Percentiles rank a stretch among this genome's conserved stretches.
Evolutionary conservation across 1,140 invertebrate species (phyloP).

Genomic region (Metopolophium dirhodum): DNA sequence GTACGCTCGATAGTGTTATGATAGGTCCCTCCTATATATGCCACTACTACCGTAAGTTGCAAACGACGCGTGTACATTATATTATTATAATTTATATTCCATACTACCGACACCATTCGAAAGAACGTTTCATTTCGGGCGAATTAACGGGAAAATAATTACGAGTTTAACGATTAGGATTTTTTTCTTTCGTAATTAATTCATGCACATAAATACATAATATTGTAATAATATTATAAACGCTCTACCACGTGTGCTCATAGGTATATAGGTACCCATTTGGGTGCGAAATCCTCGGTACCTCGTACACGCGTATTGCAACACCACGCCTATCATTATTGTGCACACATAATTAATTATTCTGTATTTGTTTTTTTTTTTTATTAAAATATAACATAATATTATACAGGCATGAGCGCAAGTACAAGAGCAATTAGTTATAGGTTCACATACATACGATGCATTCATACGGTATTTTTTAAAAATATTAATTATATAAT

Average conservation of each 20-base stretch:
- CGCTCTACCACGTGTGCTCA: neutral
- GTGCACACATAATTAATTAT: neutral
- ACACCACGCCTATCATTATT: too few species aligned
- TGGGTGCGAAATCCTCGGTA: neutral
- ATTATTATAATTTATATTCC: neutral
- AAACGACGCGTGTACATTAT: neutral
- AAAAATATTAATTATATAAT: too few species aligned
- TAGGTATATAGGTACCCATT: neutral
- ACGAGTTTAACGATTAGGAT: neutral
- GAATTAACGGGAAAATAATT: slow-evolving; percentile 2
- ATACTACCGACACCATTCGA: neutral
- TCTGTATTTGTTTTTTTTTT: neutral
- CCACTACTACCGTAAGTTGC: neutral
- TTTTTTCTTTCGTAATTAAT: neutral
- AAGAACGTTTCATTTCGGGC: neutral
- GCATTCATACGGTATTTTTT: neutral
- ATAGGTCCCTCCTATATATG: too few species aligned
- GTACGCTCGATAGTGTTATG: too few species aligned
- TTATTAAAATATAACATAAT: neutral
- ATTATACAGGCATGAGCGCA: neutral
- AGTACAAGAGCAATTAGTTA: neutral
- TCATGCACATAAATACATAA: neutral
- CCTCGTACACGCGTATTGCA: neutral
- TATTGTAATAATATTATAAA: neutral
- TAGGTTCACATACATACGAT: neutral